phyloP scores from a whole-genome alignment of 2,888 invertebrate species.

The Arge pagana region DNA sequence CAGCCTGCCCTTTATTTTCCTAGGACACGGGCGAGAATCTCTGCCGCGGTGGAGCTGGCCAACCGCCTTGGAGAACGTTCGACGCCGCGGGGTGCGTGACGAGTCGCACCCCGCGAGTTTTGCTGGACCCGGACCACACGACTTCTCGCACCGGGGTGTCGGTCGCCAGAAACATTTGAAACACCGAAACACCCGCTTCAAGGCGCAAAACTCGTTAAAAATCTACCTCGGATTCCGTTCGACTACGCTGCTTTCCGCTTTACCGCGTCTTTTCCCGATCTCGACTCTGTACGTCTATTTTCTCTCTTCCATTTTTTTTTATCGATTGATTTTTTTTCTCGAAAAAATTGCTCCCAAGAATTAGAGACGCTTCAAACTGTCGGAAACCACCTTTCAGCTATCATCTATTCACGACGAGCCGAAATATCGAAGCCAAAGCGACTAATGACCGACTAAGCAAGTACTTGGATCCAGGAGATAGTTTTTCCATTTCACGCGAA shows the following conservation, averaged over 20 bases:
- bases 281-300: too few species aligned
- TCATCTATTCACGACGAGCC: too few species aligned
- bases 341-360: too few species aligned
- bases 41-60: slow-evolving; percentile 1
- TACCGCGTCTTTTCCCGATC: not conserved
- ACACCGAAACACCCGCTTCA: slow-evolving; percentile 15
- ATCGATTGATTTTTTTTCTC: too few species aligned
- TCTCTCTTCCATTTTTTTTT: too few species aligned
- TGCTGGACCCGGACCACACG: slow-evolving; percentile 10
- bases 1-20: slow-evolving; percentile 13
- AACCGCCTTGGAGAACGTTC: slow-evolving; percentile 11
- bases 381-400: too few species aligned
- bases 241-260: not conserved
- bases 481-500: too few species aligned
- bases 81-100: slow-evolving; percentile 20
- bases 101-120: slow-evolving; percentile 22
- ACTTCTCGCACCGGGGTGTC: slow-evolving; percentile 18
- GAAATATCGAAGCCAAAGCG: too few species aligned
- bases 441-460: too few species aligned
- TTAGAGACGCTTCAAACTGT: too few species aligned
- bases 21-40: slow-evolving; percentile 4
- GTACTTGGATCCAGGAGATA: too few species aligned
- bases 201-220: slow-evolving; percentile 16
- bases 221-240: not conserved
- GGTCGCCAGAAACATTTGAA: slow-evolving; percentile 11